phyloP scores from a whole-genome alignment of 2,888 invertebrate species.

The Troides helena region DNA sequence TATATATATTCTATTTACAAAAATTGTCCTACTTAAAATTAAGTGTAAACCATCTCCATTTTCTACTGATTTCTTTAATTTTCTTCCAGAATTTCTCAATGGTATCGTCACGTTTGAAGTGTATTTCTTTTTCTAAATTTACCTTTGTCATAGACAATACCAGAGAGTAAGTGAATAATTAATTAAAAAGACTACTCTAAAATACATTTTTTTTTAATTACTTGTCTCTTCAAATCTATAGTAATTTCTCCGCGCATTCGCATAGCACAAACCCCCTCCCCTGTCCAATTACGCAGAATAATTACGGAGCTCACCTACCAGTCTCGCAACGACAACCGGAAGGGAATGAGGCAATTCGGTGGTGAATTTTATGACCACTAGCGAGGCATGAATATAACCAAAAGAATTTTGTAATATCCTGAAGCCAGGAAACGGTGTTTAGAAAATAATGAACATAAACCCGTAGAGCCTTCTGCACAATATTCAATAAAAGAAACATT shows the following conservation, averaged over 20 bases:
- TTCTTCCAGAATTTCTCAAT: no score
- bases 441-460: slow-evolving; percentile 2
- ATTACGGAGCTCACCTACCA: slow-evolving; percentile 15
- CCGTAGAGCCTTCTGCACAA: not conserved
- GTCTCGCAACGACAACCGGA: slow-evolving; percentile 19
- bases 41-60: no score
- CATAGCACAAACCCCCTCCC: slow-evolving; percentile 16
- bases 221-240: not conserved
- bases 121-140: no score
- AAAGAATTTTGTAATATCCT: slow-evolving; percentile 25
- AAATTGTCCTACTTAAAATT: no score
- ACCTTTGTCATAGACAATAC: no score
- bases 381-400: slow-evolving; percentile 24
- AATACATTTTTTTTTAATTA: no score
- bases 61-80: no score
- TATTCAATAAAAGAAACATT: not conserved
- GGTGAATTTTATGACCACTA: slow-evolving; percentile 25
- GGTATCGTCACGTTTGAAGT: no score
- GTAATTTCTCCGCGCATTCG: not conserved
- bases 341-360: slow-evolving; percentile 28
- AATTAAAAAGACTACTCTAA: no score
- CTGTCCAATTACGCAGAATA: slow-evolving; percentile 26
- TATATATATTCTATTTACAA: no score
- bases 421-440: slow-evolving; percentile 12
- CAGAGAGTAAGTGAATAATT: no score